phyloP scores from a whole-genome alignment of 64 coral and sea anemone species.

The Platygyra sinensis region DNA sequence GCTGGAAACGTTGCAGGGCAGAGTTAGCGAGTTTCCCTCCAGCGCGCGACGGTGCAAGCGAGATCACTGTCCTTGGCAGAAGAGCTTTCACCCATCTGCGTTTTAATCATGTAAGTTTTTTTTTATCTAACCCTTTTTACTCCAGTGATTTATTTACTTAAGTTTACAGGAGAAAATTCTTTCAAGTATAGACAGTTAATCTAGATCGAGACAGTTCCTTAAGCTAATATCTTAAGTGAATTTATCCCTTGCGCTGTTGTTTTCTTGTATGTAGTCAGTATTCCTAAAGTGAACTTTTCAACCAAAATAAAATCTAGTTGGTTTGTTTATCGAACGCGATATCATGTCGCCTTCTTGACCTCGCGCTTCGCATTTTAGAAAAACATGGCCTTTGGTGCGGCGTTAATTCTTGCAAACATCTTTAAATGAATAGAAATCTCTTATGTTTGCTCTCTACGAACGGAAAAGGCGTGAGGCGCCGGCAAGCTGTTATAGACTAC shows the following conservation, averaged over 20 bases:
- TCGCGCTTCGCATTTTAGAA: constrained; percentile 9
- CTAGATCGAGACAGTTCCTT: background rate
- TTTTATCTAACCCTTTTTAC: background rate
- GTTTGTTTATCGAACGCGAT: constrained; percentile 27
- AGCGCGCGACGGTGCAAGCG: background rate
- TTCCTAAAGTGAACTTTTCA: constrained; percentile 2
- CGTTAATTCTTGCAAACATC: constrained; percentile 35
- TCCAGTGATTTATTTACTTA: constrained; percentile 1
- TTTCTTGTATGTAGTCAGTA: background rate
- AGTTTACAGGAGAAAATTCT: background rate
- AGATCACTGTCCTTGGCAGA: background rate
- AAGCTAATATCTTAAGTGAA: background rate
- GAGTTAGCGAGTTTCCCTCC: background rate
- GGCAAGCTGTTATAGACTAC: constrained; percentile 36
- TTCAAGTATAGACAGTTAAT: background rate
- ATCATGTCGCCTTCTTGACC: constrained; percentile 30
- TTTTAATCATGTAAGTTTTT: constrained; percentile 9
- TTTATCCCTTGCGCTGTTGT: background rate
- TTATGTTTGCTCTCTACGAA: constrained; percentile 21
- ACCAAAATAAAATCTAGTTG: background rate
- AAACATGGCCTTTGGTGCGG: background rate
- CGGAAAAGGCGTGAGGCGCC: constrained; percentile 40
- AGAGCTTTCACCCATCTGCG: background rate
- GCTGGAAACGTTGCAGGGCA: background rate
- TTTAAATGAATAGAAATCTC: background rate